phyloP scores from a whole-genome alignment of 2,797 vertebrate genomes.

The Eptatretus atami region DNA sequence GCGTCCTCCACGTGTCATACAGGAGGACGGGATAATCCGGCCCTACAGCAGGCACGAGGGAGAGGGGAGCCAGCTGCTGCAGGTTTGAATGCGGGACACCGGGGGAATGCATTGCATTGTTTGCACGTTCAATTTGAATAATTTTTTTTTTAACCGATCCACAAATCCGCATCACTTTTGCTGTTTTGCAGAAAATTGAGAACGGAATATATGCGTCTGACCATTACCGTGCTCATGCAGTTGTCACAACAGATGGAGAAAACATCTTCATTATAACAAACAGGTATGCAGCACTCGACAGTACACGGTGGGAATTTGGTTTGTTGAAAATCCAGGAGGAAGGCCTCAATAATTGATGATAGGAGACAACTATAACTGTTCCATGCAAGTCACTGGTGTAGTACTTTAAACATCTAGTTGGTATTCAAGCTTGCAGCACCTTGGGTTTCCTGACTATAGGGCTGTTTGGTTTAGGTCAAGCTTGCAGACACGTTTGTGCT shows the following conservation, averaged over 20 bases:
- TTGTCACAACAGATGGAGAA: not conserved
- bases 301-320: not conserved
- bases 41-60: slow-evolving; percentile 44
- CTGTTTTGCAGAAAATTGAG: not conserved
- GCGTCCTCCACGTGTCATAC: slow-evolving; percentile 47
- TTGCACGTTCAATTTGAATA: no score
- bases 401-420: no score
- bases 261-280: not conserved
- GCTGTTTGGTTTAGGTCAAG: no score
- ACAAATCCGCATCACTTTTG: no score
- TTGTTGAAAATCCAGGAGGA: no score
- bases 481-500: no score
- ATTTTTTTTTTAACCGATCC: no score
- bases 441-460: no score
- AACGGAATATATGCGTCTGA: not conserved
- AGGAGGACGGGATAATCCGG: slow-evolving; percentile 57
- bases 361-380: no score
- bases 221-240: slow-evolving; percentile 1
- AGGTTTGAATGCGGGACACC: slow-evolving; percentile 22
- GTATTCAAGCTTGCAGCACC: no score
- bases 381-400: no score
- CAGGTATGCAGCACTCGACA: not conserved
- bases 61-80: slow-evolving; percentile 50
- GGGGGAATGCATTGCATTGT: not conserved
- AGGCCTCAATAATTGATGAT: no score